These are phyloP conservation scores for Eurytoma californica DNA, from an alignment of 2,888 invertebrate species.

Conservation along the genomic window DNA sequence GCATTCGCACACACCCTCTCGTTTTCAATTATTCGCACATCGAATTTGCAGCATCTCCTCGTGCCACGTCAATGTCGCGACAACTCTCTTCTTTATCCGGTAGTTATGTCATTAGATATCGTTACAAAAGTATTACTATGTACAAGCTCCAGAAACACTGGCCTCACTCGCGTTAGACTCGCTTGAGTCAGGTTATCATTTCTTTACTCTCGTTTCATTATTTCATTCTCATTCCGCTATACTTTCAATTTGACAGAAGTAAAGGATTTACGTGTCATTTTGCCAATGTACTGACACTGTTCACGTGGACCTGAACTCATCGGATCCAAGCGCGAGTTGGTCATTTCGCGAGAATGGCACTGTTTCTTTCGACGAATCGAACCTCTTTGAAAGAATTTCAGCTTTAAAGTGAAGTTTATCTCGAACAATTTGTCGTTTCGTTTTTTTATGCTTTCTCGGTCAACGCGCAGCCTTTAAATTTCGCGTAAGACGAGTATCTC, in stretches of 20 bases:
- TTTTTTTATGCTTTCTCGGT: constrained; percentile 30
- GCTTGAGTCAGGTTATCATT: constrained; percentile 46
- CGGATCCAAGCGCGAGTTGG: constrained; percentile 55
- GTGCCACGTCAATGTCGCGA: constrained; percentile 38
- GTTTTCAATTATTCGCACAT: constrained; percentile 47
- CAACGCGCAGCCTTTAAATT: constrained; percentile 35
- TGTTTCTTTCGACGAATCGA: constrained; percentile 59
- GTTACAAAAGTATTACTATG: constrained; percentile 65
- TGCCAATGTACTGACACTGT: background rate
- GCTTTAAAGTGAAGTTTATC: constrained; percentile 12
- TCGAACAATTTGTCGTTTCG: constrained; percentile 25
- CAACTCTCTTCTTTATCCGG: constrained; percentile 44
- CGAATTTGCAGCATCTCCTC: constrained; percentile 36
- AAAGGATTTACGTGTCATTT: constrained; percentile 25
- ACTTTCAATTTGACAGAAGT: constrained; percentile 45
- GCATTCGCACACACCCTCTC: constrained; percentile 51
- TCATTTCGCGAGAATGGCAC: constrained; percentile 64
- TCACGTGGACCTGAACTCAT: constrained; percentile 49
- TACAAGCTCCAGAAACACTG: constrained; percentile 63
- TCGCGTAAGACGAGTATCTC: constrained; percentile 54
- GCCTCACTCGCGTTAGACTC: constrained; percentile 60
- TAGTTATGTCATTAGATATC: constrained; percentile 60
- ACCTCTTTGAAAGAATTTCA: constrained; percentile 49
- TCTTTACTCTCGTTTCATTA: background rate
- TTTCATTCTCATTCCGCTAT: background rate